Evolutionary conservation across 2,888 invertebrate species (phyloP).

Genomic region (Brachyptera risi): DNA sequence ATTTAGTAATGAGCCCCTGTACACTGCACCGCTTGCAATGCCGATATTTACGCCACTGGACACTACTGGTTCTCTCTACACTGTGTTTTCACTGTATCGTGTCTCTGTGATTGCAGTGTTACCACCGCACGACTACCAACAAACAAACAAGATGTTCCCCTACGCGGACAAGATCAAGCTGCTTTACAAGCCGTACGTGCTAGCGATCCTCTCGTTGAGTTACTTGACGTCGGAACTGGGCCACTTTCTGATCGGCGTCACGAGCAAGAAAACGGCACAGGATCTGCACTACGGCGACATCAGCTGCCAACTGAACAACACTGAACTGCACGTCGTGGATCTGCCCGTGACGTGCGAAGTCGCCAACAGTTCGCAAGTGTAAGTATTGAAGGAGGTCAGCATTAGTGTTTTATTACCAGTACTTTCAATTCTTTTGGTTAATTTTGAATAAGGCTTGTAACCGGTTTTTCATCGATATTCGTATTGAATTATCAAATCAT

Average conservation of each 20-base stretch:
- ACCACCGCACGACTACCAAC: neutral
- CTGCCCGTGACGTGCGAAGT: slow-evolving; percentile 54
- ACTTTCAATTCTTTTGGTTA: too few species aligned
- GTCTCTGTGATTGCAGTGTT: too few species aligned
- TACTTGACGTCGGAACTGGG: slow-evolving; percentile 86
- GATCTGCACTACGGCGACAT: slow-evolving; percentile 85
- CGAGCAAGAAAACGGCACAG: slow-evolving; percentile 79
- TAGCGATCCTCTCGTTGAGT: slow-evolving; percentile 74
- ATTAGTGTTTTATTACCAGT: too few species aligned
- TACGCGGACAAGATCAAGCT: slow-evolving; percentile 56
- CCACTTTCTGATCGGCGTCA: slow-evolving; percentile 84
- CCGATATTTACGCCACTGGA: too few species aligned
- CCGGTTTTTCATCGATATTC: too few species aligned
- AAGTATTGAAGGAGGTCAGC: too few species aligned
- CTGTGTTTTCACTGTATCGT: too few species aligned
- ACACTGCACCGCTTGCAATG: too few species aligned
- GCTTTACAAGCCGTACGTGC: slow-evolving; percentile 73
- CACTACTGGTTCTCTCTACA: too few species aligned
- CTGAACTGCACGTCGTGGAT: slow-evolving; percentile 50
- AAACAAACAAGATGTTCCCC: slow-evolving; percentile 39
- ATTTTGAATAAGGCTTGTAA: too few species aligned
- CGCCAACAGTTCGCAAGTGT: slow-evolving; percentile 53
- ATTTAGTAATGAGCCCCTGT: too few species aligned
- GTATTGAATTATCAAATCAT: too few species aligned
- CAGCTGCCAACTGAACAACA: slow-evolving; percentile 72